Evolutionary conservation across 2,888 invertebrate species (phyloP).

Genomic region (Heliothis peltigera): DNA sequence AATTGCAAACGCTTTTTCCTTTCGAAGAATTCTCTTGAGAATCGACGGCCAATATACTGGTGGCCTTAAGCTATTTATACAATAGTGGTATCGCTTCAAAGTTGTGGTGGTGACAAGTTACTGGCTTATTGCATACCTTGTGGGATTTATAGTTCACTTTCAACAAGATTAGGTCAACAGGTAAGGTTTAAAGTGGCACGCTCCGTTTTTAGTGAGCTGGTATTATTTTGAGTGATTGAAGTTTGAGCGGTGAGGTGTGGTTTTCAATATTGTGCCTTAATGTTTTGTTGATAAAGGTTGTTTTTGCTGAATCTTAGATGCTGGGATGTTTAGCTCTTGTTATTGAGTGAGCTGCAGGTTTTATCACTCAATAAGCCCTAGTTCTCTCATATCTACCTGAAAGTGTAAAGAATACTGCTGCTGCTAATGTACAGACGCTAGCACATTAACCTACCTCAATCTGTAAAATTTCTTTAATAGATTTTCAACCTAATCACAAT

Average conservation of each 20-base stretch:
- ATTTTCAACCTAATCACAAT: no score
- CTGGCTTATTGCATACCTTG: constrained; percentile 40
- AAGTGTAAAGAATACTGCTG: no score
- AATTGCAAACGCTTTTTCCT: constrained; percentile 48
- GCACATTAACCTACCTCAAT: no score
- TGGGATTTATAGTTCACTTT: constrained; percentile 24
- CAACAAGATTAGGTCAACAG: constrained; percentile 42
- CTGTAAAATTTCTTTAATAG: no score
- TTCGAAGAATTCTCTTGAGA: constrained; percentile 24
- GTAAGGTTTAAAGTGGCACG: constrained; percentile 15
- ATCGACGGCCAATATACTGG: constrained; percentile 42
- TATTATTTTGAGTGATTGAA: not conserved
- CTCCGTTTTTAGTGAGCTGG: constrained; percentile 1
- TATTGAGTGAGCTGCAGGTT: no score
- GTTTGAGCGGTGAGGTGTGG: not conserved
- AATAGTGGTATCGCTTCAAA: constrained; percentile 25
- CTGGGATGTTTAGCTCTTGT: no score
- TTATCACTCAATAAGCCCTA: no score
- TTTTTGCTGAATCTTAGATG: no score
- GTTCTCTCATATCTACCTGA: no score
- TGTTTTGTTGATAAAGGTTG: not conserved
- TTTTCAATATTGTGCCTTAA: not conserved
- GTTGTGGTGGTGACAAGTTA: constrained; percentile 38
- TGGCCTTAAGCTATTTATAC: constrained; percentile 40
- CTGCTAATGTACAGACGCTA: no score